Evolutionary conservation across 2,888 invertebrate genomes (phyloP).

Genomic region (Drosophila falleni): DNA sequence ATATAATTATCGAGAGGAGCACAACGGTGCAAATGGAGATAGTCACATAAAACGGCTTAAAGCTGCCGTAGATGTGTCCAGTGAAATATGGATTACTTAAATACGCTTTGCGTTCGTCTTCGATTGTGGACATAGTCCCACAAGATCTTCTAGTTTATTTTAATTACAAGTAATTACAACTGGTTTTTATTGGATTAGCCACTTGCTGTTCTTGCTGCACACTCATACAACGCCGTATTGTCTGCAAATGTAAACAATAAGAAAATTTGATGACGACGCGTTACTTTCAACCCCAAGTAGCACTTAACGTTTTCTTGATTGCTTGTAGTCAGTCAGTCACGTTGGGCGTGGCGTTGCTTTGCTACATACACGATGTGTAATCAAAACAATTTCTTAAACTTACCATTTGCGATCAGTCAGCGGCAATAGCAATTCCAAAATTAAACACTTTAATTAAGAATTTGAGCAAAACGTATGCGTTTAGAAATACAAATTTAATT

Average conservation of each 20-base stretch:
- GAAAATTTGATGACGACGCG: constrained; percentile 30
- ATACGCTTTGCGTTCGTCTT: constrained; percentile 88
- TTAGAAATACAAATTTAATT: constrained; percentile 12
- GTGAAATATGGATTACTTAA: constrained; percentile 88
- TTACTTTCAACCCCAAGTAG: constrained; percentile 39
- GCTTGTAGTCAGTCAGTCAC: constrained; percentile 26
- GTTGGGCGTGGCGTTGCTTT: constrained; percentile 76
- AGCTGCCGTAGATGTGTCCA: constrained; percentile 89
- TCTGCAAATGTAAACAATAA: constrained; percentile 46
- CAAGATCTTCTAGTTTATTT: constrained; percentile 29
- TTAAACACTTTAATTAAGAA: constrained; percentile 37
- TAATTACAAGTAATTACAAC: constrained; percentile 40
- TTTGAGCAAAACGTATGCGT: neutral
- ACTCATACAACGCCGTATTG: constrained; percentile 33
- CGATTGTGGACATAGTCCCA: constrained; percentile 88
- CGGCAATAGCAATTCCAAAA: constrained; percentile 14
- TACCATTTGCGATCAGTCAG: constrained; percentile 62
- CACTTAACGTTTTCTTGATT: constrained; percentile 9
- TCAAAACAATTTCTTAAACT: constrained; percentile 25
- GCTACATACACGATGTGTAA: neutral
- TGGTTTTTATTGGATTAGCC: constrained; percentile 31
- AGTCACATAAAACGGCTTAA: constrained; percentile 93
- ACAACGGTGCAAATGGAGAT: constrained; percentile 92
- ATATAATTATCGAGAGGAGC: constrained; percentile 89
- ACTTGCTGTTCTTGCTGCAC: constrained; percentile 33